Evolutionary conservation across 2,113 vertebrate genomes (phyloP).

Genomic region (Elaphurus davidianus): DNA sequence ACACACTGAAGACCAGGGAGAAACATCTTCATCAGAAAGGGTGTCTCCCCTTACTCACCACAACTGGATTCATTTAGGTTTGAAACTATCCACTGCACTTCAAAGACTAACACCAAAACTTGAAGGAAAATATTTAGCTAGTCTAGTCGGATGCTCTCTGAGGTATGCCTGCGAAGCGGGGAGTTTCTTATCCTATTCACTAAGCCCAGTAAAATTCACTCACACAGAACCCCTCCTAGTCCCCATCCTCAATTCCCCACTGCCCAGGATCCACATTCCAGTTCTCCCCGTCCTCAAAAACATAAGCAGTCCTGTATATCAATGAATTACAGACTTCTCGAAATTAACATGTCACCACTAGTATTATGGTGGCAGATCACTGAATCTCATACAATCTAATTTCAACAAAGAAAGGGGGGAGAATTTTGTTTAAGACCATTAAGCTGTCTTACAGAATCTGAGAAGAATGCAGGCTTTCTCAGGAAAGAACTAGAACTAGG

Average conservation of each 20-base stretch:
- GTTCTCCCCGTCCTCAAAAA: not conserved
- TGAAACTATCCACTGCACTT: not conserved
- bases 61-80: not conserved
- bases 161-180: not conserved
- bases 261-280: not conserved
- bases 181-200: not conserved
- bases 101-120: not conserved
- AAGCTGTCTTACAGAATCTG: not conserved
- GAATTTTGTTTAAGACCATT: not conserved
- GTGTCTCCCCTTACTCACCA: not conserved
- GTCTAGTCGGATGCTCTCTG: not conserved
- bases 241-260: too few relatives aligned
- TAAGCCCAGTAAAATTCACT: not conserved
- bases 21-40: constrained; percentile 18
- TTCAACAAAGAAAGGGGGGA: not conserved
- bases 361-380: not conserved
- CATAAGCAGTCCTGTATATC: not conserved
- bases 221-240: not conserved
- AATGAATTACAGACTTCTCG: not conserved
- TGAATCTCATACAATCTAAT: not conserved
- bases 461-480: not conserved
- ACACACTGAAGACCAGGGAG: not conserved
- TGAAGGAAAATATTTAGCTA: not conserved
- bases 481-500: not conserved
- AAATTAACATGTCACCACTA: not conserved